phyloP scores from a whole-genome alignment of 2,888 invertebrate genomes.

The Zaprionus lineosus region DNA sequence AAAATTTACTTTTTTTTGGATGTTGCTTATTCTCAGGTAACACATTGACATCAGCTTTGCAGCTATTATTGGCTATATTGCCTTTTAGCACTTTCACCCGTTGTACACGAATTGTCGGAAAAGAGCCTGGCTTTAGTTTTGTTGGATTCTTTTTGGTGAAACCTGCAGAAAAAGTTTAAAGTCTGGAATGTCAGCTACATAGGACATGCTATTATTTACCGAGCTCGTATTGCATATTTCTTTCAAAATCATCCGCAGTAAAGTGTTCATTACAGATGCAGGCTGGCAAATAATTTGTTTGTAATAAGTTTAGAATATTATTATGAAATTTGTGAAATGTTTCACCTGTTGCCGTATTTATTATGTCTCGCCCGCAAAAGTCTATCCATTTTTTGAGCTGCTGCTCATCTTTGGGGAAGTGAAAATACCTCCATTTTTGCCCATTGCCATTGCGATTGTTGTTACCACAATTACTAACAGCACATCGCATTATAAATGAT shows the following conservation, averaged over 20 bases:
- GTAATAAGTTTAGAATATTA: neutral
- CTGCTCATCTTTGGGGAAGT: slow-evolving; percentile 47
- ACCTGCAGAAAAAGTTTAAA: slow-evolving; percentile 22
- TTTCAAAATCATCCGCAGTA: slow-evolving; percentile 47
- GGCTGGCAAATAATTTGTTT: slow-evolving; percentile 17
- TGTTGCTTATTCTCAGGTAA: no score
- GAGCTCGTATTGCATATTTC: slow-evolving; percentile 61
- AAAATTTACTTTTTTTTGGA: no score
- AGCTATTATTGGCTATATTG: no score
- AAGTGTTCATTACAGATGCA: slow-evolving; percentile 61
- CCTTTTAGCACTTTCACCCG: neutral
- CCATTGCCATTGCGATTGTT: slow-evolving; percentile 43
- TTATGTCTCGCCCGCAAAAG: slow-evolving; percentile 45
- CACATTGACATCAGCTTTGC: no score
- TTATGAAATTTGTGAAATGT: neutral
- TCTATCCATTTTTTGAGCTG: slow-evolving; percentile 50
- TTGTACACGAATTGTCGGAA: slow-evolving; percentile 34
- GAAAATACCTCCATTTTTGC: slow-evolving; percentile 51
- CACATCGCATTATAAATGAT: slow-evolving; percentile 49
- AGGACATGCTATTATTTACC: slow-evolving; percentile 23
- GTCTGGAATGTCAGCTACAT: no score
- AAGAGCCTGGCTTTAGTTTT: slow-evolving; percentile 46
- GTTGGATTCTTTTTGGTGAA: slow-evolving; percentile 55
- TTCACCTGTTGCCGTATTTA: slow-evolving; percentile 45
- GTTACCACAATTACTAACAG: slow-evolving; percentile 56